Base-by-base conservation (phyloP, 2,113 vertebrate species). In the Lota lota region DNA sequence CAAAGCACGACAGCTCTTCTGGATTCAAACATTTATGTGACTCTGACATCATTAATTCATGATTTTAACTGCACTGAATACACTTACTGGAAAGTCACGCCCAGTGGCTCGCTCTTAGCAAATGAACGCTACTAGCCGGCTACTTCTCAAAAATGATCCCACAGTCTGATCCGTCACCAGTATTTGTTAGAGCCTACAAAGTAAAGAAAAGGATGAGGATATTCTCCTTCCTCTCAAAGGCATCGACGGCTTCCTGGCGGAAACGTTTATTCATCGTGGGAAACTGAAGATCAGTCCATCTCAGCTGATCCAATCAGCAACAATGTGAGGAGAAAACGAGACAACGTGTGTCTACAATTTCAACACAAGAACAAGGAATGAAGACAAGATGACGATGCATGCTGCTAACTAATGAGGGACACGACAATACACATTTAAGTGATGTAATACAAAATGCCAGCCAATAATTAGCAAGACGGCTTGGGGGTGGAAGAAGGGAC, bases 401-500 rank as follows among this genome's bases (percentile, higher is more conserved):
- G 22, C 28, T n/a, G 21, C 8, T 33, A 56, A 59, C 61, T 56
- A 21, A 62, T 51, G 33, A 22, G 40, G 64, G 54, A 62, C 66
- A 67, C 68, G 28, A 69, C 79, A 66, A 47, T 63, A 54, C 40
- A 57, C 68, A 69, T 77, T 66, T 67, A 58, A 81, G 69, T 74
- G 72, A 82, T 79, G 72, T 65, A 62, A 84, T 67, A 63, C 66
- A 75, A 87, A 82, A 85, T 79, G 72, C 60, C 64, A 77, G 64
- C 70, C 24, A 51, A 68, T 75, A 78, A 70, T 61, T 73, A 73
- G 70, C 74, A 72, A 73, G 83, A 73, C 75, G 75, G 40, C 10
- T 47, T 47, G 7, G 40, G 28, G 28, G 28, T 33, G 28, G 28
- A 0, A 33, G 28, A 33, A 33, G 28, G 40, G 40, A 47, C 40